phyloP scores from a whole-genome alignment of 2,113 vertebrate genomes.

The Oreocharis arfaki region DNA sequence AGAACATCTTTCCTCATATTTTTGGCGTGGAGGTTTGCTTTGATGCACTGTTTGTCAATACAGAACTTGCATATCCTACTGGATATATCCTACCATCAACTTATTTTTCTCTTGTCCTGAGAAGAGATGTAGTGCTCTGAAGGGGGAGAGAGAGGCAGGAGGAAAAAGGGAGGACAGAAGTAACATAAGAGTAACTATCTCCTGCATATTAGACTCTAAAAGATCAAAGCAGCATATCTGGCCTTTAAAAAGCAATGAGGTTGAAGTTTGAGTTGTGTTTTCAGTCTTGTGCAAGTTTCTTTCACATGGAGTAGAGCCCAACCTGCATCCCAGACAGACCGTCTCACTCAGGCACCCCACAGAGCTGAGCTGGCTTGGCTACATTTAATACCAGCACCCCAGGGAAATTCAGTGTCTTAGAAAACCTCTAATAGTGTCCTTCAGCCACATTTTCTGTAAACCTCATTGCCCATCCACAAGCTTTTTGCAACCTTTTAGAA shows the following conservation, averaged over 20 bases:
- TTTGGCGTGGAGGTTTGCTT: background rate
- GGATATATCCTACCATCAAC: no score
- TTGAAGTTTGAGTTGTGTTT: background rate
- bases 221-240: background rate
- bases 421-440: background rate
- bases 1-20: background rate
- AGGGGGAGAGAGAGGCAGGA: background rate
- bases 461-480: background rate
- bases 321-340: background rate
- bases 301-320: background rate
- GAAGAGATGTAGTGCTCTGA: background rate
- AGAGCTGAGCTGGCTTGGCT: background rate
- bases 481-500: background rate
- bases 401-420: background rate
- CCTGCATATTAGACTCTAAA: background rate
- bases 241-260: background rate
- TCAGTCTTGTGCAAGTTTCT: background rate
- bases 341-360: background rate
- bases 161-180: background rate
- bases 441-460: background rate
- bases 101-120: background rate
- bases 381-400: accelerated
- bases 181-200: background rate
- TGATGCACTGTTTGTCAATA: background rate
- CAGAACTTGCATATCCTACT: background rate